Percentiles rank a stretch among this genome's conserved stretches.
Conservation (phyloP, 2,797 vertebrate genomes). For the Enteromius paludinosus region DNA sequence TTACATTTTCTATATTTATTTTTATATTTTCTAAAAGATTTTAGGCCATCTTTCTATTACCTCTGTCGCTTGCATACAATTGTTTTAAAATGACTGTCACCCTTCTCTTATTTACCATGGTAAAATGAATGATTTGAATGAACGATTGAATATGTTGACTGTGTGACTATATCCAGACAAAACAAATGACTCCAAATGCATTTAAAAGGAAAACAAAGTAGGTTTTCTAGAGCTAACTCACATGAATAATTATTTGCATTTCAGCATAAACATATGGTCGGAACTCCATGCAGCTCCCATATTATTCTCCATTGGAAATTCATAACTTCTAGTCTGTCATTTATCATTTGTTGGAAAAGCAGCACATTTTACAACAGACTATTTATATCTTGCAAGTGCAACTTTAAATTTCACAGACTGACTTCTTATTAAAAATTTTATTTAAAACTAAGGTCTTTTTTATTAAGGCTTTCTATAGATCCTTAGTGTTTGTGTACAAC, state of each 20-base stretch:
- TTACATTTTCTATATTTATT: background rate
- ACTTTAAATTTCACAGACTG: background rate
- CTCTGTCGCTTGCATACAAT: background rate
- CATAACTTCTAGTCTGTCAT: background rate
- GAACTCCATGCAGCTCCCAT: background rate
- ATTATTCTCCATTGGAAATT: background rate
- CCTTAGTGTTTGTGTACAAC: background rate
- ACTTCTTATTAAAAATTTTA: background rate
- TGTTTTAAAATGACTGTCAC: background rate
- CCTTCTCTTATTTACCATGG: background rate
- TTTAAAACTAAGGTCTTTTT: background rate
- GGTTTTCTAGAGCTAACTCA: background rate
- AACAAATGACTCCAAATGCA: background rate
- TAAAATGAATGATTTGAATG: background rate
- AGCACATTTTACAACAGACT: background rate
- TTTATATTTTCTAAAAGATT: no score
- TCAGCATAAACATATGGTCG: background rate
- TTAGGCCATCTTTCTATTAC: background rate
- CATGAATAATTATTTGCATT: background rate
- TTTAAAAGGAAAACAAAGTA: background rate
- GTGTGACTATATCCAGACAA: background rate
- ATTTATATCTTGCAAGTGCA: background rate
- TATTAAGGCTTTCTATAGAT: background rate
- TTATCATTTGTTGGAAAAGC: background rate
- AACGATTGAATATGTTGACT: background rate